phyloP scores from a whole-genome alignment of 2,888 invertebrate genomes.

The Eupithecia exiguata region DNA sequence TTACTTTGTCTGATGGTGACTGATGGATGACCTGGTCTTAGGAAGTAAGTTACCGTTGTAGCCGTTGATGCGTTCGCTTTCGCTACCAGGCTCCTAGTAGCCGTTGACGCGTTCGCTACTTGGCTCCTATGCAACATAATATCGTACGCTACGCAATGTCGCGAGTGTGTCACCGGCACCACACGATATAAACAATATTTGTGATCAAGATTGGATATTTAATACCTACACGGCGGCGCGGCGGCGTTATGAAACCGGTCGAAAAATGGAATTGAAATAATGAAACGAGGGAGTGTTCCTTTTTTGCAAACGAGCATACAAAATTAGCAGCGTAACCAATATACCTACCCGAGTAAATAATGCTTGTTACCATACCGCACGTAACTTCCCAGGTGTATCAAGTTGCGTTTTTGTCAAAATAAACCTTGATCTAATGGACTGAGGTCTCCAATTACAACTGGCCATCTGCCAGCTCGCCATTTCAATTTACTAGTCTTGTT shows the following conservation, averaged over 20 bases:
- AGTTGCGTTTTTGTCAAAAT: slow-evolving; percentile 35
- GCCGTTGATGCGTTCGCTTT: neutral
- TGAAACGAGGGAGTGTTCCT: too few relatives aligned
- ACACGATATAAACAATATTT: neutral
- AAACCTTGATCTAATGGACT: slow-evolving; percentile 36
- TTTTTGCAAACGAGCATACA: neutral
- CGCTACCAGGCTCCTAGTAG: neutral
- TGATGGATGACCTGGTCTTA: neutral
- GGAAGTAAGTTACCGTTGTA: neutral
- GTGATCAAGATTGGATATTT: neutral
- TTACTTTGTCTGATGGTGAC: neutral
- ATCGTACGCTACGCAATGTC: neutral
- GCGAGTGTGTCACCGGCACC: neutral
- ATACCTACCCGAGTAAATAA: slow-evolving; percentile 2
- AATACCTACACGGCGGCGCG: neutral
- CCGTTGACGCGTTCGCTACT: neutral
- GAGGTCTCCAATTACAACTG: slow-evolving; percentile 37
- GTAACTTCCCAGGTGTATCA: slow-evolving; percentile 36
- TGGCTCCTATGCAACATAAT: neutral
- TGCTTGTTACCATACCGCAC: neutral
- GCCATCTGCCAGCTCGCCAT: slow-evolving; percentile 32
- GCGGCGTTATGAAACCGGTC: neutral
- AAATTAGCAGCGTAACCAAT: neutral
- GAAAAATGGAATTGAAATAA: neutral
- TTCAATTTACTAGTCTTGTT: slow-evolving; percentile 34